Evolutionary conservation across 2,888 invertebrate genomes (phyloP), one percentile per base, ranked within the genome.

Genomic region (Parnassius mnemosyne): DNA sequence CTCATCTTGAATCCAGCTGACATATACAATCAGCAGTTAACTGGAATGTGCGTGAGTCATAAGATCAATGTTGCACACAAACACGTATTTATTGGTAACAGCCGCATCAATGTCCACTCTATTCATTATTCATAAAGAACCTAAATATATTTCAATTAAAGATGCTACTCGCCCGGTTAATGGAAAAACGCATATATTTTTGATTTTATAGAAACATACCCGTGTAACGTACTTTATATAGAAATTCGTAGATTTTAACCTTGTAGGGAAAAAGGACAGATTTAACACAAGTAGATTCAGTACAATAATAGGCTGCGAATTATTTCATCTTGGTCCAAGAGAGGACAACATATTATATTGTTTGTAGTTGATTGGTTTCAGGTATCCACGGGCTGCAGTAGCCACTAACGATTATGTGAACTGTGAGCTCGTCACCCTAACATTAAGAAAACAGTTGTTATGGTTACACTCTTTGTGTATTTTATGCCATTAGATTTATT

Each of bases 31-130:
- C 51, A 34, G 20, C 51, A 34, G 51, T 51, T 25, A 51, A 51
- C 25, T 34, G 51, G 51, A 51, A 34, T 25, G 10, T 10, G 25
- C 11, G 13, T 56, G 46, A 46, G 47, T 56, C 56, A 56, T 56
- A 56, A 46, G 11, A 46, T 25, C 25, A 10, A 44, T 11, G 44
- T 20, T 11, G 42, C 44, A 34, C 47, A 47, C 47, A 47, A 56
- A 47, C 46, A n/a, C 46, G 47, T 56, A 47, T 47, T 56, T 56
- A 56, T 47, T 34, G 11, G 43, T 44, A 44, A 10, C 51, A 51
- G 51, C 25, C 13, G 13, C 2, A 9, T 1, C 51, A 55, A 55
- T 55, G 20, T 34, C n/a, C 13, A 9, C n/a, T 34, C 46, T 47
- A 44, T 44, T 16, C 0, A 7, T 54, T 53, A 10, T 13, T 43